These are phyloP conservation scores for Anarrhichthys ocellatus DNA, from an alignment of 2,113 vertebrate genomes.

Conservation along the genomic window DNA sequence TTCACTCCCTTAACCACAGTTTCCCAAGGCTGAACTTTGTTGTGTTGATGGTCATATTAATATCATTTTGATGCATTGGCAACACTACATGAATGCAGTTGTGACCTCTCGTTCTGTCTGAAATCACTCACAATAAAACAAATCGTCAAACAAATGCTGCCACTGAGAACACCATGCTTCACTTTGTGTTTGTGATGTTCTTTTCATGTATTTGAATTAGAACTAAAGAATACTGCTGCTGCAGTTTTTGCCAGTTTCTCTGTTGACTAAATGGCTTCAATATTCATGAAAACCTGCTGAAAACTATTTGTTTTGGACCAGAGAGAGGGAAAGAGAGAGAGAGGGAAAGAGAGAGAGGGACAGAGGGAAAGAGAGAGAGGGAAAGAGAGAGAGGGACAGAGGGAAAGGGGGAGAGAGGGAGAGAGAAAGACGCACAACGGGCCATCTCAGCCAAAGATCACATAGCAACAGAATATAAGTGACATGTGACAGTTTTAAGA, in stretches of 20 bases:
- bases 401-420: too few species aligned
- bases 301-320: constrained; percentile 19
- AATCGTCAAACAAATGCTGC: constrained; percentile 46
- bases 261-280: constrained; percentile 37
- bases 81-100: background rate
- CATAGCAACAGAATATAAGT: constrained; percentile 71
- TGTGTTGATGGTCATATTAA: background rate
- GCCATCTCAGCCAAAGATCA: constrained; percentile 58
- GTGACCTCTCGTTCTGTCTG: constrained; percentile 20
- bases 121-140: constrained; percentile 33
- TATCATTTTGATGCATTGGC: background rate
- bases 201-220: constrained; percentile 6
- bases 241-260: constrained; percentile 4
- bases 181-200: constrained; percentile 10
- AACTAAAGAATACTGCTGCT: constrained; percentile 12
- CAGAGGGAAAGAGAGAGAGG: background rate
- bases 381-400: background rate
- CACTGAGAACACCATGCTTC: background rate
- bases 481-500: constrained; percentile 75
- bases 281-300: constrained; percentile 61
- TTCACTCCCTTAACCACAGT: background rate
- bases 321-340: constrained; percentile 2
- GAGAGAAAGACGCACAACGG: constrained; percentile 4
- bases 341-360: background rate
- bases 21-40: background rate